Base-by-base conservation (phyloP, 2,797 vertebrate genomes). In the Galago senegalensis region DNA sequence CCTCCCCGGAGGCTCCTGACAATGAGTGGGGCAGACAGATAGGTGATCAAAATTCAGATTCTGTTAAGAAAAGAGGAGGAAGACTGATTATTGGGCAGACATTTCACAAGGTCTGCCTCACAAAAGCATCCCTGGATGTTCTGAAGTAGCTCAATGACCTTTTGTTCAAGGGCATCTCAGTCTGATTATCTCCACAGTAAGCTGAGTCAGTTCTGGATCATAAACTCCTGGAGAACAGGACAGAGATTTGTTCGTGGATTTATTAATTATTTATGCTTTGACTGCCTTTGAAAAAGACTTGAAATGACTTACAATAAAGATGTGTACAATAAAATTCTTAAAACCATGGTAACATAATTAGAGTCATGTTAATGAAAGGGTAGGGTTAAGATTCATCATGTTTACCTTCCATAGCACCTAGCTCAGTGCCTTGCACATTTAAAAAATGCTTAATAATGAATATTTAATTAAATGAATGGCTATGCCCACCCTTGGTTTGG, bases 211-310 rank as follows among this genome's bases (percentile, higher is more conserved):
- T 96, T 98, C 89, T 87, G 95, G 77, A 92, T 93, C 87, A 93
- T 95, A 89, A 97, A 94, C 14, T 37, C 34, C 65, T 80, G 76
- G 88, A 96, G 95, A 93, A 75, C 9, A 76, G 82, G 65, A 69
- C 34, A 85, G 92, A 91, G 27, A 94, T 93, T 95, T 95, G 87
- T 82, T 94, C 67, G 75, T 37, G 43, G 81, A 34, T 91, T 76
- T 84, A 89, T 96, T 95, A 90, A 94, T 94, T 94, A 93, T 93
- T 94, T 93, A 93, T 91, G 75, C 73, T 61, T 97, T 93, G 73
- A 82, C 58, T 94, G 58, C 77, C 85, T 94, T 92, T n/a, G n/a
- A 18, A 95, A 91, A 93, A 43, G 27, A 58, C 83, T 92, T n/a
- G 13, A 73, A 83, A 69, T 94, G 72, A 95, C 53, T 95, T 93